phyloP scores from a whole-genome alignment of 2,113 vertebrate species.

The Brachyhypopomus occidentalis region DNA sequence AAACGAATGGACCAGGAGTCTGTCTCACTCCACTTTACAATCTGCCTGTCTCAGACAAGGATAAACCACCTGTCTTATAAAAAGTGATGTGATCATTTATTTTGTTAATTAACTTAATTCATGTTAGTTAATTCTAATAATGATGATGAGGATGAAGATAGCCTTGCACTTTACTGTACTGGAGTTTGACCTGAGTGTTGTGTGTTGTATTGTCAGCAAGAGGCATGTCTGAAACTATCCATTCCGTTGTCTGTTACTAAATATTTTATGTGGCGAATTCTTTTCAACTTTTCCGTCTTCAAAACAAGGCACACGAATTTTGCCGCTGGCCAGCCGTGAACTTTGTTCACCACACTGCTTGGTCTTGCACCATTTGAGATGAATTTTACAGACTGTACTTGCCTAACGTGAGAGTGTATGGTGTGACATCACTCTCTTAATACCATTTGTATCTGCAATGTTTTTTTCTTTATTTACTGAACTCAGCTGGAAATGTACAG shows the following conservation, averaged over 20 bases:
- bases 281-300: not conserved
- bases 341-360: not conserved
- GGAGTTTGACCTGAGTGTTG: slow-evolving; percentile 52
- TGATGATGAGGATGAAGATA: slow-evolving; percentile 49
- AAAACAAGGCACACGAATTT: not conserved
- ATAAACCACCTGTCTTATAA: slow-evolving; percentile 22
- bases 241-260: slow-evolving; percentile 30
- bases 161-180: slow-evolving; percentile 64
- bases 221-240: slow-evolving; percentile 49
- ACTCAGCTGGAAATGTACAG: not conserved
- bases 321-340: not conserved
- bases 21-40: slow-evolving; percentile 38
- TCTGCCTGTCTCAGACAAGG: slow-evolving; percentile 35
- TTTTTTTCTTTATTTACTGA: not conserved
- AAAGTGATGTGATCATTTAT: slow-evolving; percentile 35
- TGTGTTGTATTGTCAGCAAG: slow-evolving; percentile 55
- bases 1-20: slow-evolving; percentile 46
- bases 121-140: slow-evolving; percentile 30
- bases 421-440: not conserved
- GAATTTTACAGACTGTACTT: not conserved
- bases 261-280: not conserved
- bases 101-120: slow-evolving; percentile 36
- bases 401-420: not conserved
- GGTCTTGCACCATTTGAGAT: not conserved
- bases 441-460: not conserved